These are phyloP conservation scores for Pammene aurita DNA, from an alignment of 2,888 invertebrate genomes.

Conservation along the genomic window DNA sequence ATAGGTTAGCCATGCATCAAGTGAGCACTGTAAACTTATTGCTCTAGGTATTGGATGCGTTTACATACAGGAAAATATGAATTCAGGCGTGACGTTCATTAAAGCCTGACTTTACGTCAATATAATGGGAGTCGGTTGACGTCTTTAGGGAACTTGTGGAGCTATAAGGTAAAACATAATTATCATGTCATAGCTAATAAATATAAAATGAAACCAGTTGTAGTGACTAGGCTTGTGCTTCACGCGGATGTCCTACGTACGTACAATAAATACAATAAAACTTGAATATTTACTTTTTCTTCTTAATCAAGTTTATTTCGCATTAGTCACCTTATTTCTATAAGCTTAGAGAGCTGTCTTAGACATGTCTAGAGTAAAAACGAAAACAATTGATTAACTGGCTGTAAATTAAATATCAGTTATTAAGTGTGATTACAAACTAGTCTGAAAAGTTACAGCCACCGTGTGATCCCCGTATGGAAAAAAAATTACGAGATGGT, in stretches of 20 bases:
- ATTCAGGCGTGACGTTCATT: slow-evolving; percentile 12
- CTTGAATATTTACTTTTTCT: too few relatives aligned
- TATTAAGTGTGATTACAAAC: too few relatives aligned
- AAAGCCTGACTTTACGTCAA: slow-evolving; percentile 3
- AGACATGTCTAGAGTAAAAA: too few relatives aligned
- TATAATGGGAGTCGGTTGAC: slow-evolving; percentile 10
- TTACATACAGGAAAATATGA: background rate
- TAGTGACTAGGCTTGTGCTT: slow-evolving; percentile 3
- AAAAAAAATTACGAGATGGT: too few relatives aligned
- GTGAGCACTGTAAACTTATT: background rate
- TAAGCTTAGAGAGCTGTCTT: too few relatives aligned
- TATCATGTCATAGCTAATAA: background rate
- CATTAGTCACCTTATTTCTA: too few relatives aligned
- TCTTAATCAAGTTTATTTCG: too few relatives aligned
- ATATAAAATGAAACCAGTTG: background rate
- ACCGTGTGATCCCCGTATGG: too few relatives aligned
- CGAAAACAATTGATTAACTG: too few relatives aligned
- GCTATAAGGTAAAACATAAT: background rate
- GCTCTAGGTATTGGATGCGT: background rate
- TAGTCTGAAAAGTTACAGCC: too few relatives aligned
- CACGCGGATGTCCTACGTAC: background rate
- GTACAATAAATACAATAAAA: background rate
- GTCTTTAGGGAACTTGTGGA: background rate
- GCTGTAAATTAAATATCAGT: too few relatives aligned
- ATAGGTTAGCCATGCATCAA: too few relatives aligned